Evolutionary conservation across 1,140 invertebrate species (phyloP).

Genomic region (Gonioctena quinquepunctata): DNA sequence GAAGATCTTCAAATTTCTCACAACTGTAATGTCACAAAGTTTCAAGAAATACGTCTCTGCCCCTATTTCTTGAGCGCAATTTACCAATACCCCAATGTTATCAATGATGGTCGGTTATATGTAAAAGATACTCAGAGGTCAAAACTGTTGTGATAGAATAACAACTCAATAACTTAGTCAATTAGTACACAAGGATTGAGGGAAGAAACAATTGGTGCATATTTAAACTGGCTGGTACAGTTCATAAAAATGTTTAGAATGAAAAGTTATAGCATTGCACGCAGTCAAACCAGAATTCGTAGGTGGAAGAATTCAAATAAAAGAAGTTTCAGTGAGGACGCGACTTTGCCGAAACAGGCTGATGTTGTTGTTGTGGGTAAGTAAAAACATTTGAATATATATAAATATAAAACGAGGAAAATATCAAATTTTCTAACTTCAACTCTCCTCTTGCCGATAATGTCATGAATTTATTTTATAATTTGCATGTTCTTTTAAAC

Average conservation of each 20-base stretch:
- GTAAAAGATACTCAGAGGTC: slow-evolving; percentile 22
- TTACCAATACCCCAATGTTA: not conserved
- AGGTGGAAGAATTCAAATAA: not conserved
- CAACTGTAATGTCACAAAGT: too few species aligned
- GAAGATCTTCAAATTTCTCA: too few species aligned
- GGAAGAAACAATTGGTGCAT: not conserved
- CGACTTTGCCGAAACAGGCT: slow-evolving; percentile 42
- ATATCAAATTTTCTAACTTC: not conserved
- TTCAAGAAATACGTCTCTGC: not conserved
- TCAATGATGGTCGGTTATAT: not conserved
- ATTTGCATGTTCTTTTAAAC: too few species aligned
- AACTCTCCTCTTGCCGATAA: too few species aligned
- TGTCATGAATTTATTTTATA: too few species aligned
- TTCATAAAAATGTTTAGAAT: slow-evolving; percentile 6
- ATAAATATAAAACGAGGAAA: not conserved
- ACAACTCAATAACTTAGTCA: not conserved
- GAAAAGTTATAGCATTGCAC: not conserved
- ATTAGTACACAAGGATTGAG: not conserved
- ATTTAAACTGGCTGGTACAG: not conserved
- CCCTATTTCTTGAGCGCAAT: not conserved
- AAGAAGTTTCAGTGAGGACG: slow-evolving; percentile 27
- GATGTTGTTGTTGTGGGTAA: slow-evolving; percentile 54
- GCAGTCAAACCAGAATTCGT: not conserved
- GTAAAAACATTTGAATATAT: slow-evolving; percentile 12
- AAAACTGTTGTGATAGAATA: slow-evolving; percentile 21